A percentile compares a stretch with the other conserved stretches of the same genome.
Conservation (phyloP, 2,797 vertebrate species). For the Falco columbarius region DNA sequence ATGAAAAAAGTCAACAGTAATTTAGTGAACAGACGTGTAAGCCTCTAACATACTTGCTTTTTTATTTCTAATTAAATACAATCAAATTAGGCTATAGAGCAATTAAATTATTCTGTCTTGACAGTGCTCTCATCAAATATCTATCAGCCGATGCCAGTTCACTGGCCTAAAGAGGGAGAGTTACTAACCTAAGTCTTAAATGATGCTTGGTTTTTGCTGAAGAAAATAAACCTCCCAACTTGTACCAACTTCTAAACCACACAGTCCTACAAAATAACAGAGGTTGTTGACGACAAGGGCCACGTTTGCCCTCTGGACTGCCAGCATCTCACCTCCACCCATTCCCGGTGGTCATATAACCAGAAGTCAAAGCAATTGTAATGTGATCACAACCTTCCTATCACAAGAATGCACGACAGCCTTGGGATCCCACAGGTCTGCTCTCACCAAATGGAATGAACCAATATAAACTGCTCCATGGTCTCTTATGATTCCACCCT, state of each 20-base stretch:
- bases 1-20: slow-evolving; percentile 66
- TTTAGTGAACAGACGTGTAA: slow-evolving; percentile 24
- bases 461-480: not conserved
- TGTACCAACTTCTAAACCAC: not conserved
- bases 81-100: slow-evolving; percentile 38
- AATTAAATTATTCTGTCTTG: slow-evolving; percentile 23
- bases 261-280: not conserved
- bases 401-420: accelerated
- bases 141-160: not conserved
- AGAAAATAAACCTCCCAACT: not conserved
- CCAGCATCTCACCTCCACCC: not conserved
- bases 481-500: not conserved
- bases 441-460: not conserved
- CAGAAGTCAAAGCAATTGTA: not conserved
- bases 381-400: not conserved
- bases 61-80: slow-evolving; percentile 55
- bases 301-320: not conserved
- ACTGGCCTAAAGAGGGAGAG: not conserved
- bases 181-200: not conserved
- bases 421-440: not conserved
- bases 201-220: not conserved
- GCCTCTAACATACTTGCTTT: slow-evolving; percentile 16
- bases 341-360: not conserved
- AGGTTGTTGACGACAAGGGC: not conserved
- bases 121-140: not conserved